phyloP scores from a whole-genome alignment of 2,797 vertebrate genomes.

The Hybognathus amarus region DNA sequence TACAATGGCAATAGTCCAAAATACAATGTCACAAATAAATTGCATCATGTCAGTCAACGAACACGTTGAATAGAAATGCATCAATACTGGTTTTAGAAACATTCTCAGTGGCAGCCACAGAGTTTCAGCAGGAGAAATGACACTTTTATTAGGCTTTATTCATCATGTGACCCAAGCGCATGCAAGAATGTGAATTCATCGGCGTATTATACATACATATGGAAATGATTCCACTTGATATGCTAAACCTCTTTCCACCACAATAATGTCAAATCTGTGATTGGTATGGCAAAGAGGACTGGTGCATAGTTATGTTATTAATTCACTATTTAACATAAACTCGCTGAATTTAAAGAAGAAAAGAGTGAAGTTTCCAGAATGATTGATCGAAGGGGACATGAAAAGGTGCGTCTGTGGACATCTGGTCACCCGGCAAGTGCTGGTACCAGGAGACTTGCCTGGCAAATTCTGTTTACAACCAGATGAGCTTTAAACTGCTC shows the following conservation, averaged over 20 bases:
- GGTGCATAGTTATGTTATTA: slow-evolving; percentile 34
- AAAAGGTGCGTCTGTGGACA: background rate
- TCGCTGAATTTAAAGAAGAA: slow-evolving; percentile 31
- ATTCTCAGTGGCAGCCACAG: background rate
- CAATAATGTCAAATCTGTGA: slow-evolving; percentile 41
- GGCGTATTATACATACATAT: slow-evolving; percentile 41
- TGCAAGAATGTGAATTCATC: slow-evolving; percentile 44
- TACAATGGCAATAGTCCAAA: slow-evolving; percentile 45
- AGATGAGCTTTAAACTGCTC: background rate
- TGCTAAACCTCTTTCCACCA: background rate
- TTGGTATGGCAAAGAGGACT: slow-evolving; percentile 40
- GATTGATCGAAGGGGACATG: background rate
- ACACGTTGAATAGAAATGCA: slow-evolving; percentile 12
- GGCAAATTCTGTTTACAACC: slow-evolving; percentile 18
- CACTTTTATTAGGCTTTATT: slow-evolving; percentile 45
- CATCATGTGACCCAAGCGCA: slow-evolving; percentile 31
- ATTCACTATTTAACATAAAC: slow-evolving; percentile 40
- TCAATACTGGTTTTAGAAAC: slow-evolving; percentile 23
- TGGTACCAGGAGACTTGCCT: background rate
- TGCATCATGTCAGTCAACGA: slow-evolving; percentile 35
- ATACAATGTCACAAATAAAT: slow-evolving; percentile 38
- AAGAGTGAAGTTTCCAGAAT: background rate
- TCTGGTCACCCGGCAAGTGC: background rate
- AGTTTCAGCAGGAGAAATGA: slow-evolving; percentile 32
- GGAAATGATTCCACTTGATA: slow-evolving; percentile 47